These are phyloP conservation scores for Encarsia formosa DNA, from an alignment of 2,888 invertebrate genomes.

Conservation along the genomic window DNA sequence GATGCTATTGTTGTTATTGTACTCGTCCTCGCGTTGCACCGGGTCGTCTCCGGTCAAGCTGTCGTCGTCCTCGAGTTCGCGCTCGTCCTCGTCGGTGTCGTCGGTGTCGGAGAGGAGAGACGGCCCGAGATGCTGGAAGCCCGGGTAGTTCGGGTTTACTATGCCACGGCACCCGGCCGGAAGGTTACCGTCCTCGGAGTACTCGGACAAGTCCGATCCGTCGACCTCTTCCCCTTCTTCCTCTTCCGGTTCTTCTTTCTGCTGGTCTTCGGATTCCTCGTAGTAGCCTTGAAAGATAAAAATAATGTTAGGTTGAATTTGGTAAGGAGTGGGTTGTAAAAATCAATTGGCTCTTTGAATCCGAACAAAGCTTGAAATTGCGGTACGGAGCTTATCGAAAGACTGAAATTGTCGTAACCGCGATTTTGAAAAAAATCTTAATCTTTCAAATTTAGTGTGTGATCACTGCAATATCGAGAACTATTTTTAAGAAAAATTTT, in stretches of 20 bases:
- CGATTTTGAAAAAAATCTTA: too few relatives aligned
- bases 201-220: slow-evolving; percentile 45
- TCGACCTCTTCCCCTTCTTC: not conserved
- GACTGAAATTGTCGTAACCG: too few relatives aligned
- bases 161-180: slow-evolving; percentile 62
- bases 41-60: slow-evolving; percentile 43
- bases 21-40: slow-evolving; percentile 50
- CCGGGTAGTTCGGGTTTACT: slow-evolving; percentile 80
- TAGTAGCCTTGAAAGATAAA: slow-evolving; percentile 31
- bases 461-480: too few relatives aligned
- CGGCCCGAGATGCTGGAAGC: slow-evolving; percentile 73
- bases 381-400: too few relatives aligned
- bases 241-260: too few relatives aligned
- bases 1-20: slow-evolving; percentile 47
- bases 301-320: too few relatives aligned
- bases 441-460: too few relatives aligned
- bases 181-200: slow-evolving; percentile 47
- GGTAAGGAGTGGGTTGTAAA: too few relatives aligned
- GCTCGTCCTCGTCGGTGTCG: slow-evolving; percentile 53
- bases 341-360: too few relatives aligned
- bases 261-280: slow-evolving; percentile 28
- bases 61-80: slow-evolving; percentile 45
- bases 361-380: too few relatives aligned
- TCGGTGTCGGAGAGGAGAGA: slow-evolving; percentile 51
- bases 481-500: too few relatives aligned